A percentile compares a stretch with the other conserved stretches of the same genome.
Evolutionary conservation across 1,140 invertebrate genomes (phyloP).

Genomic region (Drosophila azteca): DNA sequence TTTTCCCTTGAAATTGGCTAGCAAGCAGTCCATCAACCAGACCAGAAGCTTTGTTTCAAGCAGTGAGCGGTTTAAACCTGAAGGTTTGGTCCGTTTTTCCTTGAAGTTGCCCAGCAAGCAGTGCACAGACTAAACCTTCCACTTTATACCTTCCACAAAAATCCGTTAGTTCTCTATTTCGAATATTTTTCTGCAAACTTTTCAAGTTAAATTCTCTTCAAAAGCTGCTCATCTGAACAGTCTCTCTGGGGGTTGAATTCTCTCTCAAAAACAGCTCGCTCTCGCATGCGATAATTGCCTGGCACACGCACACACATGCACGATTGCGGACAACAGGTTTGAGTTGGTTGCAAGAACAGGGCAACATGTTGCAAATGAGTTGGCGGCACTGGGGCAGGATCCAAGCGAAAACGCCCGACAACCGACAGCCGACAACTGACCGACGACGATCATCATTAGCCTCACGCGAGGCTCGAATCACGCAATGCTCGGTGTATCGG

Average conservation of each 20-base stretch:
- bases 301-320: constrained; percentile 4
- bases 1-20: too few species aligned
- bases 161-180: too few species aligned
- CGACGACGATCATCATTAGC: constrained; percentile 49
- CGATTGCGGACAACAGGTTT: constrained; percentile 64
- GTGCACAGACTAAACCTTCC: too few species aligned
- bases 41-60: too few species aligned
- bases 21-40: too few species aligned
- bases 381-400: constrained; percentile 62
- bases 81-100: too few species aligned
- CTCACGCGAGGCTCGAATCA: constrained; percentile 53
- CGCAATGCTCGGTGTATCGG: constrained; percentile 54
- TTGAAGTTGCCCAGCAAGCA: too few species aligned
- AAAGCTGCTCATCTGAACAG: constrained; percentile 42
- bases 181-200: too few species aligned
- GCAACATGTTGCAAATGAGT: constrained; percentile 67
- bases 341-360: constrained; percentile 51
- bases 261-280: constrained; percentile 5
- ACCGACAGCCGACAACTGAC: too few species aligned
- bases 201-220: not conserved
- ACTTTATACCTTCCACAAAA: too few species aligned
- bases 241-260: constrained; percentile 42
- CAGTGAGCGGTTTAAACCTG: too few species aligned
- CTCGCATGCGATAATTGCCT: constrained; percentile 62
- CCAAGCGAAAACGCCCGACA: not conserved